A percentile compares a stretch with the other conserved stretches of the same genome.
phyloP scores from a whole-genome alignment of 1,140 invertebrate species.

The Hesperophylax magnus region DNA sequence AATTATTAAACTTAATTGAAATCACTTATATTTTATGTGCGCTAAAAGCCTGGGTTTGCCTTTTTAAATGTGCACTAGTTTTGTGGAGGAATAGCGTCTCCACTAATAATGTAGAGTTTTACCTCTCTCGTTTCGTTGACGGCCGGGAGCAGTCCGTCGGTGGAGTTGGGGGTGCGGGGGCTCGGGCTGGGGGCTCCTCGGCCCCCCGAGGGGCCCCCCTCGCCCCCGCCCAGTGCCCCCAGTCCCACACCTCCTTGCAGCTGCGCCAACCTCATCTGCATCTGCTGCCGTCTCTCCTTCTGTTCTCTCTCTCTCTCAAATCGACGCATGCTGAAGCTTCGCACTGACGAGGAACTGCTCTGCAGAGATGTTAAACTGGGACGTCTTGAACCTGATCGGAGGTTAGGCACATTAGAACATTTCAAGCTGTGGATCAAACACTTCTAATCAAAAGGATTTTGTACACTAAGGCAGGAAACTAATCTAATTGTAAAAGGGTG shows the following conservation, averaged over 20 bases:
- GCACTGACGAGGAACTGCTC: conserved; percentile 83
- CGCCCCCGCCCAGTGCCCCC: conserved; percentile 55
- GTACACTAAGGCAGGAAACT: no score
- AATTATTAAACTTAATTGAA: no score
- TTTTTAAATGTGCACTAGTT: background rate
- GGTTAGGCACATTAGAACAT: conserved; percentile 9
- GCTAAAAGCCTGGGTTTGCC: no score
- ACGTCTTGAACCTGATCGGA: conserved; percentile 80
- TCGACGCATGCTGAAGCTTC: conserved; percentile 82
- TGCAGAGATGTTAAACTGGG: conserved; percentile 86
- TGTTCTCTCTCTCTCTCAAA: conserved; percentile 84
- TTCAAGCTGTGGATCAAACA: background rate
- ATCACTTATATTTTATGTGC: no score
- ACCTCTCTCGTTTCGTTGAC: conserved; percentile 83
- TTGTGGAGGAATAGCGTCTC: background rate
- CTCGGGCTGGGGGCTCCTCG: conserved; percentile 77
- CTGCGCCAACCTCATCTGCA: conserved; percentile 80
- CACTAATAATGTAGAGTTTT: conserved; percentile 41
- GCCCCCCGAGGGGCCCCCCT: conserved; percentile 57
- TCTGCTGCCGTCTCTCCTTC: conserved; percentile 80
- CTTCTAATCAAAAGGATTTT: no score
- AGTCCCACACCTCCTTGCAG: conserved; percentile 69
- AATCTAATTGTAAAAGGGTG: no score
- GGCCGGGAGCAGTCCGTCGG: conserved; percentile 82
- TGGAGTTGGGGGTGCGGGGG: conserved; percentile 82